A percentile compares a stretch with the other conserved stretches of the same genome.
These are phyloP conservation scores for Bhutanitis thaidina DNA, from an alignment of 2,888 invertebrate species.

Conservation along the genomic window DNA sequence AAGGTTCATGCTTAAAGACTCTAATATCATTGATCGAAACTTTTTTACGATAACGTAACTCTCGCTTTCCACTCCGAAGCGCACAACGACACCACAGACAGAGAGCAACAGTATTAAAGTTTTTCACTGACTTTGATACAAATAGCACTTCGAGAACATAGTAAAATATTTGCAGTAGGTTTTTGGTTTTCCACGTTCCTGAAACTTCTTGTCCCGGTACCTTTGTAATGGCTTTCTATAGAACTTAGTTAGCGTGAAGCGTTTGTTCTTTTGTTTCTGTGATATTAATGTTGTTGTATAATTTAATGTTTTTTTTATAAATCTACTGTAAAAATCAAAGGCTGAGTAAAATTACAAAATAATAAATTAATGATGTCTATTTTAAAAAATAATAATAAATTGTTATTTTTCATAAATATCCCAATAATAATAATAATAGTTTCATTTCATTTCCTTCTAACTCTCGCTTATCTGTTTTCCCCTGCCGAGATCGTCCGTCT, in stretches of 20 bases:
- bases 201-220: neutral
- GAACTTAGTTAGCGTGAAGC: neutral
- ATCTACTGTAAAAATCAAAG: no score
- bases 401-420: no score
- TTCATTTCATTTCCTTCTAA: no score
- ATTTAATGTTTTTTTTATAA: no score
- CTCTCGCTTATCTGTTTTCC: no score
- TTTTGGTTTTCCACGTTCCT: neutral
- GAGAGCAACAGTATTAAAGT: neutral
- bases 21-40: neutral
- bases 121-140: neutral
- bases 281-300: neutral
- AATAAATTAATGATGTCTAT: no score
- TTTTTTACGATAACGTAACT: neutral
- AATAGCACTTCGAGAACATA: neutral
- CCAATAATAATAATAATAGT: no score
- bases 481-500: no score
- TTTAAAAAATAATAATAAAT: no score
- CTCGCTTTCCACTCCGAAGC: neutral
- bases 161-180: neutral
- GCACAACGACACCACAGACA: neutral
- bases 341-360: no score
- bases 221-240: neutral
- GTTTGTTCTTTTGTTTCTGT: neutral
- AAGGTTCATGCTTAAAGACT: no score